Conservation (phyloP, 2,797 vertebrate genomes). For the Phoxinus dragarum region DNA sequence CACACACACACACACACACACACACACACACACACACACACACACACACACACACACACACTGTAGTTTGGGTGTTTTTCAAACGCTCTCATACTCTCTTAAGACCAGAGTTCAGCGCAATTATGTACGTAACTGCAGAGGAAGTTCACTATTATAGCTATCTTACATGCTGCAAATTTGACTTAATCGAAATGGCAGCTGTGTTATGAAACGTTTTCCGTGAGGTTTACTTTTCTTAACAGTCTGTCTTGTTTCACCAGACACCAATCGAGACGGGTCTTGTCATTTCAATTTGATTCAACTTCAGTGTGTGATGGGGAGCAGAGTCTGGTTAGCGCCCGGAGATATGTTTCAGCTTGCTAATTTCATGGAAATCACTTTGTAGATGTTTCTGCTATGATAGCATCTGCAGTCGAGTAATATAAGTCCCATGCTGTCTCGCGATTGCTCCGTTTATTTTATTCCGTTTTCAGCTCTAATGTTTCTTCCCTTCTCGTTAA, state of each 20-base stretch:
- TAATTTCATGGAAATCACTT: slow-evolving; percentile 68
- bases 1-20: not conserved
- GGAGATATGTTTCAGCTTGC: slow-evolving; percentile 39
- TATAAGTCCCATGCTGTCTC: slow-evolving; percentile 43
- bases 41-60: slow-evolving; percentile 11
- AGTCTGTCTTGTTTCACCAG: slow-evolving; percentile 30
- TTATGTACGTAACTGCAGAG: not conserved
- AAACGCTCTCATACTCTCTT: slow-evolving; percentile 1
- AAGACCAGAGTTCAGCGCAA: slow-evolving; percentile 18
- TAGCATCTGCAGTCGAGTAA: slow-evolving; percentile 43
- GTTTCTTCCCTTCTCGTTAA: not conserved
- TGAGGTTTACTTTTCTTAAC: slow-evolving; percentile 34
- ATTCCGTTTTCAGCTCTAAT: slow-evolving; percentile 25
- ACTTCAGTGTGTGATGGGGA: slow-evolving; percentile 10
- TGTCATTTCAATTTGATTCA: slow-evolving; percentile 47
- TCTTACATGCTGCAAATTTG: slow-evolving; percentile 15
- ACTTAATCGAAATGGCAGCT: slow-evolving; percentile 48
- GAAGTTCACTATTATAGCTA: slow-evolving; percentile 28
- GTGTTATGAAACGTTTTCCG: slow-evolving; percentile 38
- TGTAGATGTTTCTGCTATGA: slow-evolving; percentile 48
- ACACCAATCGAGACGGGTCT: slow-evolving; percentile 17
- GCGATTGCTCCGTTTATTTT: slow-evolving; percentile 36
- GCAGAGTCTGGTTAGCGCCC: slow-evolving; percentile 38
- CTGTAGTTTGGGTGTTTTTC: slow-evolving; percentile 41
- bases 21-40: too few species aligned